Percentiles rank a stretch among this genome's conserved stretches.
Evolutionary conservation across 2,113 vertebrate species (phyloP).

Genomic region (Anolis sagrei): DNA sequence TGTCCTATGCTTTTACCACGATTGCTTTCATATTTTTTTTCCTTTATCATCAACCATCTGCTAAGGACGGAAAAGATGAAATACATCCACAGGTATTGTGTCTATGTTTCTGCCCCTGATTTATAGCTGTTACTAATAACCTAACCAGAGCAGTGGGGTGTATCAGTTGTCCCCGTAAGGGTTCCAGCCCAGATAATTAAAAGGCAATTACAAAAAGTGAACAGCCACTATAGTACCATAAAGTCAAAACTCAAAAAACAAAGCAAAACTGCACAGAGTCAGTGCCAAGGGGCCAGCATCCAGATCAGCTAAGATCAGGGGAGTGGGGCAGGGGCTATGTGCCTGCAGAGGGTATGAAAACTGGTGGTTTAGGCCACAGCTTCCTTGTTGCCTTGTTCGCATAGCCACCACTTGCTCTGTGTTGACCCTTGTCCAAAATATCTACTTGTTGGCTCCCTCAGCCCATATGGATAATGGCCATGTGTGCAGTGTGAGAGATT

Average conservation of each 20-base stretch:
- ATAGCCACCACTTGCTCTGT: background rate
- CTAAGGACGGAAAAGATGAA: background rate
- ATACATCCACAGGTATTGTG: background rate
- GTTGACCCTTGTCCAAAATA: background rate
- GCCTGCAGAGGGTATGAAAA: constrained; percentile 13
- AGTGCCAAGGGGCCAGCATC: background rate
- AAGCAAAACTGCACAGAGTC: background rate
- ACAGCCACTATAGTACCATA: constrained; percentile 16
- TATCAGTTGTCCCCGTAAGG: constrained; percentile 13
- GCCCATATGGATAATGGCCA: too few relatives aligned
- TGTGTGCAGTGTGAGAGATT: too few relatives aligned
- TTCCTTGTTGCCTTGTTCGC: background rate
- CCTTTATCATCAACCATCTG: background rate
- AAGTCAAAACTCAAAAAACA: constrained; percentile 1
- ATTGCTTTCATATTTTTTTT: background rate
- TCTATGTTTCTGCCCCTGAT: constrained; percentile 18
- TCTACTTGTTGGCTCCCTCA: too few relatives aligned
- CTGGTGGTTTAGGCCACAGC: background rate
- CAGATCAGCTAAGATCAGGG: background rate
- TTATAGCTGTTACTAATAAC: constrained; percentile 18
- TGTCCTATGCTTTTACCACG: background rate
- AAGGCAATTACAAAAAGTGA: constrained; percentile 22
- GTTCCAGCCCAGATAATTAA: constrained; percentile 22
- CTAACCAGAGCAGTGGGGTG: constrained; percentile 17
- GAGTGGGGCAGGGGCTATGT: background rate